Base-by-base conservation (phyloP, 2,888 invertebrate species). In the Lochmaea capreae region DNA sequence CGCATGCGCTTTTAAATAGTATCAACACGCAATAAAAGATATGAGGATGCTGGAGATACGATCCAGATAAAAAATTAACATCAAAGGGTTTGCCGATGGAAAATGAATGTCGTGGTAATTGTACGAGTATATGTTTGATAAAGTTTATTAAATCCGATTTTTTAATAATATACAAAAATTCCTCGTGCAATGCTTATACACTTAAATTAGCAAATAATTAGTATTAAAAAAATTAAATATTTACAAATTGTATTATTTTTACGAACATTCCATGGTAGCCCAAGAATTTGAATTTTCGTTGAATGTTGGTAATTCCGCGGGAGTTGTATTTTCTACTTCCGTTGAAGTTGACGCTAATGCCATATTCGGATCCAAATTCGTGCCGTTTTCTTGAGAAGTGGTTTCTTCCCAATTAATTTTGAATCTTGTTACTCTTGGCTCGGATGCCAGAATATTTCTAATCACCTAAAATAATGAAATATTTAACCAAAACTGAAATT, bases 371-470 rank as follows among this genome's bases (percentile, higher is more conserved):
- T 89, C 89, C 22, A 87, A 87, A 52, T 87, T 88, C 14, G 74
- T 87, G 49, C 74, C 0, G 82, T 85, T 18, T 65, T 88, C 89
- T 63, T 90, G 90, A 0, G 91, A 88, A 77, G 81, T 83, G 1
- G 87, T 84, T 77, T 96, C 96, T 75, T 96, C 97, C 98, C 98
- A 99, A 85, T 98, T 97, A 67, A 98, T 98, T 89, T 98, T 98
- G 87, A 98, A 98, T 79, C 95, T 91, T 3, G 98, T 99, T 3
- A 99, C 98, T 83, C 98, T 90, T 0, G 98, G 98, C 87, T 97
- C 95, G 2, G 95, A 94, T 0, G 95, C 96, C 49, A 96, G 87
- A 75, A 96, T 95, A 87, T 95, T 95, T 79, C 95, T 89, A 59
- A 91, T 90, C 14, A 93, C 89, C 91, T 89, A 76, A 61, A 82